A percentile compares a stretch with the other conserved stretches of the same genome.
Evolutionary conservation across 2,113 vertebrate genomes (phyloP).

Genomic region (Pseudorhombus dupliciocellatus): DNA sequence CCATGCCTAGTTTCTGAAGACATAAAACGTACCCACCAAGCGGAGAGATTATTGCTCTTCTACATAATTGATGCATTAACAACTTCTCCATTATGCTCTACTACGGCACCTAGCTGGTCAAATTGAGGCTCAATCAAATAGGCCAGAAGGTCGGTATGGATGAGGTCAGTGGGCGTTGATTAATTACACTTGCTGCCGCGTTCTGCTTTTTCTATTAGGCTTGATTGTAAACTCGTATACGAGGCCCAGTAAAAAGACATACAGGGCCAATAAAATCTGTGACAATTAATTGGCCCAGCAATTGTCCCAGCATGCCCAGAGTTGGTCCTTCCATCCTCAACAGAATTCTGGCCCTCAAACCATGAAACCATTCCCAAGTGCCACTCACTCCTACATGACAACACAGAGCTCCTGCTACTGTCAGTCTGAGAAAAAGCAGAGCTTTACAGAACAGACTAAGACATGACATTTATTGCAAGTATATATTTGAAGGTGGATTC

Average conservation of each 20-base stretch:
- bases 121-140: conserved; percentile 15
- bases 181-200: neutral
- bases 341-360: neutral
- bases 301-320: too few relatives aligned
- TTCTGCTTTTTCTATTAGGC: neutral
- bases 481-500: too few relatives aligned
- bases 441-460: too few relatives aligned
- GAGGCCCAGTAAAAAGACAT: neutral
- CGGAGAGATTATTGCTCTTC: neutral
- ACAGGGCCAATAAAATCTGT: neutral
- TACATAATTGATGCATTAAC: neutral
- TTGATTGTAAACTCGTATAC: neutral
- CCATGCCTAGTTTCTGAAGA: neutral
- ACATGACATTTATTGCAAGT: too few relatives aligned
- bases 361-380: neutral
- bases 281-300: neutral
- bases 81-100: neutral
- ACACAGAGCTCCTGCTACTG: neutral
- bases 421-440: neutral
- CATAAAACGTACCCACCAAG: conserved; percentile 1
- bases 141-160: conserved; percentile 7
- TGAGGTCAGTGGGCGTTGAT: neutral
- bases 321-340: neutral
- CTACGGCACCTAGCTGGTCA: conserved; percentile 1
- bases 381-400: neutral